These are phyloP conservation scores for Parapsyche elsis DNA, from an alignment of 1,140 invertebrate species.

Conservation along the genomic window DNA sequence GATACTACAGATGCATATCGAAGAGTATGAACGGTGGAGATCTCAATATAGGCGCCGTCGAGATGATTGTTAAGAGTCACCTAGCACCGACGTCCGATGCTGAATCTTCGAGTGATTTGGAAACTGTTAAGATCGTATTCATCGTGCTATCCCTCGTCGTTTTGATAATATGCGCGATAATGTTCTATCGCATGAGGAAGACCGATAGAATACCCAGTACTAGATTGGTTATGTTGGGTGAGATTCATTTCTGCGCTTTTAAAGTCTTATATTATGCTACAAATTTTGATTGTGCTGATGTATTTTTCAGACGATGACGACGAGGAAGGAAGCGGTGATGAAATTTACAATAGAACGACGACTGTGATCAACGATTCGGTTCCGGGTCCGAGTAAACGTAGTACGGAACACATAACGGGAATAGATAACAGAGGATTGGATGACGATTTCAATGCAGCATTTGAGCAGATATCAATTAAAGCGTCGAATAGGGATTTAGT, in stretches of 20 bases:
- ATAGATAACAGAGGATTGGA: conserved; percentile 67
- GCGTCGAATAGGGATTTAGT: conserved; percentile 58
- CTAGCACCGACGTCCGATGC: conserved; percentile 59
- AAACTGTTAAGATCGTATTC: conserved; percentile 62
- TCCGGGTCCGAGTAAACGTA: conserved; percentile 62
- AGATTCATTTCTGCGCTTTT: conserved; percentile 36
- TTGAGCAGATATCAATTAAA: conserved; percentile 68
- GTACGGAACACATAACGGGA: conserved; percentile 64
- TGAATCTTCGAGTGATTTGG: conserved; percentile 61
- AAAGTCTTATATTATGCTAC: conserved; percentile 41
- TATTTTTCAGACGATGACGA: conserved; percentile 64
- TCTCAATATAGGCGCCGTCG: conserved; percentile 68
- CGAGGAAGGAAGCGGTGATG: conserved; percentile 63
- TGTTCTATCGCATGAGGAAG: conserved; percentile 62
- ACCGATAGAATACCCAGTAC: conserved; percentile 63
- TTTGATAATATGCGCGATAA: conserved; percentile 62
- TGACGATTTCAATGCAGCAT: conserved; percentile 67
- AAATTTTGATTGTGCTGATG: no score
- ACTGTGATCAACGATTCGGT: conserved; percentile 60
- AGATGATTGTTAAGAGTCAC: conserved; percentile 70
- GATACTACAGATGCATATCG: conserved; percentile 74
- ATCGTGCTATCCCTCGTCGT: conserved; percentile 64
- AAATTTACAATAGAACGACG: conserved; percentile 66
- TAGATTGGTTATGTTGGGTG: conserved; percentile 61
- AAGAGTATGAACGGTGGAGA: conserved; percentile 67